A percentile compares a stretch with the other conserved stretches of the same genome.
Evolutionary conservation across 2,888 invertebrate genomes (phyloP).

Genomic region (Drosophila nigricruria): DNA sequence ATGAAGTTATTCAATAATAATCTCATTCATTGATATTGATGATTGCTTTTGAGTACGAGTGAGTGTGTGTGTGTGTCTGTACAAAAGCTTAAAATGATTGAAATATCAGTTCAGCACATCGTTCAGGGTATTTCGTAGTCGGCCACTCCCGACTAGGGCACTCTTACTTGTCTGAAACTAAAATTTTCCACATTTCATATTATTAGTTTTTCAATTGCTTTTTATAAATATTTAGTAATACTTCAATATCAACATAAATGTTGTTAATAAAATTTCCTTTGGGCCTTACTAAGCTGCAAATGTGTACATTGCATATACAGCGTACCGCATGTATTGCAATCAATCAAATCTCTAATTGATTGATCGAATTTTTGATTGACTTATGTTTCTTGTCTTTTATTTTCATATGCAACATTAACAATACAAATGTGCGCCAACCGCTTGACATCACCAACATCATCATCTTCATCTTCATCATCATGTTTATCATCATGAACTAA

Average conservation of each 20-base stretch:
- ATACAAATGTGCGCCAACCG: constrained; percentile 31
- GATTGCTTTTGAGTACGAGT: too few species aligned
- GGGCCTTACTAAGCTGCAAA: constrained; percentile 10
- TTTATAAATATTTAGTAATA: background rate
- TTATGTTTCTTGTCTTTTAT: constrained; percentile 47
- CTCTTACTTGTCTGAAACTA: background rate
- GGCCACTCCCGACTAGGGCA: background rate
- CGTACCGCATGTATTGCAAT: constrained; percentile 38
- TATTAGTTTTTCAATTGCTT: background rate
- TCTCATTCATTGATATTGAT: too few species aligned
- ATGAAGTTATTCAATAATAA: too few species aligned
- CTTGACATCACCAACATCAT: constrained; percentile 23
- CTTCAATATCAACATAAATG: background rate
- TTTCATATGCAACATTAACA: constrained; percentile 46
- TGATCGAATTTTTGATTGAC: constrained; percentile 32
- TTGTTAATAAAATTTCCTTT: background rate
- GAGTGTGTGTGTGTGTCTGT: background rate
- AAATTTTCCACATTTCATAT: background rate
- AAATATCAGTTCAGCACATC: background rate
- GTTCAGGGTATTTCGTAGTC: background rate
- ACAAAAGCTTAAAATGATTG: background rate
- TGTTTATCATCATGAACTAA: constrained; percentile 22
- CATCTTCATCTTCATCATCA: constrained; percentile 40
- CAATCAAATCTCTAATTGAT: constrained; percentile 23
- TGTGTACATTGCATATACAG: constrained; percentile 12